Base-by-base conservation (phyloP, 1,140 invertebrate genomes). In the Anastatus disparis region DNA sequence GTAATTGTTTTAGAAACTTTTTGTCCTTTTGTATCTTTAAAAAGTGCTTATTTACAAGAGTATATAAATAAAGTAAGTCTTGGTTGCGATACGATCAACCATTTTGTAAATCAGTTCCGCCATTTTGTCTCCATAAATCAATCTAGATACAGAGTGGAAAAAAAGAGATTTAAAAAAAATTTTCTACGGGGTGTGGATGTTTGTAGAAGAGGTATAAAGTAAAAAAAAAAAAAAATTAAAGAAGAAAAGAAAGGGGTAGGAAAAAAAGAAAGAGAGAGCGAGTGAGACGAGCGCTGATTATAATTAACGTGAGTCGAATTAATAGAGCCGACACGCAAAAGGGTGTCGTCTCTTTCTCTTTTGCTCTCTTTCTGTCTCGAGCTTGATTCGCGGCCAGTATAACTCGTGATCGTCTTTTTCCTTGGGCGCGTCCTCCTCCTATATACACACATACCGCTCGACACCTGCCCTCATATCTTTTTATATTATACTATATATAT, bases 101-200 rank as follows among this genome's bases (percentile, higher is more conserved):
- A 82, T 82, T 83, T 83, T 84, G 80, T 82, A 83, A 84, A 84
- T 84, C 83, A 83, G 82, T 84, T 83, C 82, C 79, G 81, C 81
- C 80, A 80, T 84, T 83, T 84, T 80, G 78, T 80, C 79, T 79
- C 80, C 76, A 79, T 84, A 84, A 82, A 84, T 83, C 82, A 84
- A 76, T n/a, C n/a, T n/a, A 70, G 26, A 26, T 27, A 42, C 13
- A 35, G 35, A 20, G 48, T 31, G 44, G 24, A 20, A 2, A 22
- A 40, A 40, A 40, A 58, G 55, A 24, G 48, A n/a, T n/a, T n/a
- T n/a, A n/a, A n/a, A n/a, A n/a, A n/a, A n/a, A n/a, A n/a, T 55
- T 29, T 13, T 8, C 13, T 10, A 27, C 8, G 42, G 67, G 62
- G 70, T 59, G 70, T 52, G 70, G 52, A 48, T 71, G 55, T 61